Percentiles rank a stretch among this genome's conserved stretches.
phyloP scores from a whole-genome alignment of 2,888 invertebrate genomes.

The Teinopalpus imperialis region DNA sequence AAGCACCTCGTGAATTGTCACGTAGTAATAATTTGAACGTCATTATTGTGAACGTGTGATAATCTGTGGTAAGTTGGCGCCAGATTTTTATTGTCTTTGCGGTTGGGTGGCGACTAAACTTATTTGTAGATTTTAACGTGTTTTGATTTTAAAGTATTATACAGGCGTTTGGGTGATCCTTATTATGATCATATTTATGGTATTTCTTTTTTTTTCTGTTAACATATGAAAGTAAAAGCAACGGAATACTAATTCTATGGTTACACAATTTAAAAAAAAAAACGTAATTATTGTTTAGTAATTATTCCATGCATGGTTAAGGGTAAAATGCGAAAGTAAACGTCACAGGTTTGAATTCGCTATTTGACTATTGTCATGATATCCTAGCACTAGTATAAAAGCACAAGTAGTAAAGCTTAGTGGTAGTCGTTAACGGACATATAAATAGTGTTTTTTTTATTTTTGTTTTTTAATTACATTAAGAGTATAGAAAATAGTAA shows the following conservation, averaged over 20 bases:
- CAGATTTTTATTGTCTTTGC: constrained; percentile 65
- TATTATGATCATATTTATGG: not conserved
- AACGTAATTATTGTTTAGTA: too few species aligned
- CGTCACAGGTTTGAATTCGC: too few species aligned
- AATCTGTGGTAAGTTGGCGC: constrained; percentile 71
- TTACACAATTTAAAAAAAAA: too few species aligned
- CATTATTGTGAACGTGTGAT: constrained; percentile 73
- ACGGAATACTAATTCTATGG: constrained; percentile 7
- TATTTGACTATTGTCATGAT: too few species aligned
- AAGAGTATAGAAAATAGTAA: too few species aligned
- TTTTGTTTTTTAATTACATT: too few species aligned
- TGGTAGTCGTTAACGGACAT: too few species aligned
- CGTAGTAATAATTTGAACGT: constrained; percentile 71
- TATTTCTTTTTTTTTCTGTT: not conserved
- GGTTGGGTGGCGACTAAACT: constrained; percentile 37
- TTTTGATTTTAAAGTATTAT: constrained; percentile 28
- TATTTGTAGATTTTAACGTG: constrained; percentile 33
- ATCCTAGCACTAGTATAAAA: too few species aligned
- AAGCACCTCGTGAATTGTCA: constrained; percentile 49
- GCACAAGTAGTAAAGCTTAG: too few species aligned
- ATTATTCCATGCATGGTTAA: too few species aligned
- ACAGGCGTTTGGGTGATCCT: constrained; percentile 1
- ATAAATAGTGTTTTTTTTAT: not conserved
- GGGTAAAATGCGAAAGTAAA: too few species aligned
- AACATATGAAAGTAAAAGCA: not conserved